These are phyloP conservation scores for Tipula helvola DNA, from an alignment of 2,888 invertebrate genomes.

Conservation along the genomic window DNA sequence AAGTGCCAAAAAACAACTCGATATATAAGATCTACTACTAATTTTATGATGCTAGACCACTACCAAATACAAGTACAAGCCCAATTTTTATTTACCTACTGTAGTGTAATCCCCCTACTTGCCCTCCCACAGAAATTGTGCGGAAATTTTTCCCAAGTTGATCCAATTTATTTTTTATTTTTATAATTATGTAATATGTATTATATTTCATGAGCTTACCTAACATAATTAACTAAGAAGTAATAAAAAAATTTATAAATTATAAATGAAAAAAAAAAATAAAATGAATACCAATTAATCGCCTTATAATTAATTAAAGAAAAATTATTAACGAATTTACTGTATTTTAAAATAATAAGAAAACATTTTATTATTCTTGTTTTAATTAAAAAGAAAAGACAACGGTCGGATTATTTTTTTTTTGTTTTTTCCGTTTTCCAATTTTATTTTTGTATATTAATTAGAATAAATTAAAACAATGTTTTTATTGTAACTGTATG, in stretches of 20 bases:
- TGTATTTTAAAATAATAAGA: not conserved
- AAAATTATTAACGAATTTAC: constrained; percentile 4
- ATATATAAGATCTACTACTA: not conserved
- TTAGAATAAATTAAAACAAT: not conserved
- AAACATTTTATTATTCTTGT: not conserved
- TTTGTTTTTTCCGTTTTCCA: not conserved
- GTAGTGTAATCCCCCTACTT: too few relatives aligned
- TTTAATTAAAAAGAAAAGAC: not conserved
- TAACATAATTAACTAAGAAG: not conserved
- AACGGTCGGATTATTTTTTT: not conserved
- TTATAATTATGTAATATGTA: not conserved
- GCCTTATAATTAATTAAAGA: not conserved
- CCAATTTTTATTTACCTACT: not conserved
- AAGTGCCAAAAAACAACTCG: not conserved
- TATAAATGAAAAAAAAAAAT: not conserved
- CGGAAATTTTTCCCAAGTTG: not conserved
- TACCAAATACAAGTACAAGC: not conserved
- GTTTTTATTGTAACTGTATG: not conserved
- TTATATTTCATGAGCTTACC: not conserved
- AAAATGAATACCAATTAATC: not conserved
- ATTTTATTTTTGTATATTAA: not conserved
- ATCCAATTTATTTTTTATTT: not conserved
- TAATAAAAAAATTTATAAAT: not conserved
- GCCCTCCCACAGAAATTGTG: too few relatives aligned
- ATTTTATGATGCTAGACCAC: not conserved